phyloP scores from a whole-genome alignment of 2,113 vertebrate species.

The Elephantulus edwardii region DNA sequence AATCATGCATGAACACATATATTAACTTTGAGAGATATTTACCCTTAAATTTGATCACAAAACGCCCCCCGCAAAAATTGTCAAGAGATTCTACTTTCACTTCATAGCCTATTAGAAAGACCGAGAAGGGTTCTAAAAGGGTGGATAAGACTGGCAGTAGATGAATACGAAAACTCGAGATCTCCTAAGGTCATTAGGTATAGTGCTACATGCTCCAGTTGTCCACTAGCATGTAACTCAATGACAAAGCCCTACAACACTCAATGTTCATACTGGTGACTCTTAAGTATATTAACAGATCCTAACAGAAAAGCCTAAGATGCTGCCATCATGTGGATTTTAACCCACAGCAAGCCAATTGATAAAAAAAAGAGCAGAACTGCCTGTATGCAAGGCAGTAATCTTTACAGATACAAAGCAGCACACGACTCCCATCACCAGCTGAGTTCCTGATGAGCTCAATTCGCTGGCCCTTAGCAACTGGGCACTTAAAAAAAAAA shows the following conservation, averaged over 20 bases:
- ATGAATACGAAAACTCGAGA: conserved; percentile 12
- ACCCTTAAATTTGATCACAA: conserved; percentile 7
- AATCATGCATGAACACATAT: not conserved
- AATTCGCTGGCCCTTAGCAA: not conserved
- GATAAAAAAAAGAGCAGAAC: not conserved
- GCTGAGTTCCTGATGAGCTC: not conserved
- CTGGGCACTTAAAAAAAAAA: not conserved
- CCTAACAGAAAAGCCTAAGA: not conserved
- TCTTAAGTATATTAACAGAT: not conserved
- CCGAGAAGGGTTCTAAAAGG: not conserved
- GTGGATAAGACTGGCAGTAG: not conserved
- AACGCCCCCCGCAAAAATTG: no score
- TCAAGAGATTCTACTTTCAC: not conserved
- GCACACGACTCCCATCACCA: not conserved
- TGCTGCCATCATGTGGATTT: not conserved
- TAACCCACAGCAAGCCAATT: not conserved
- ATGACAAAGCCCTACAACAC: not conserved
- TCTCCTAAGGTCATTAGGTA: not conserved
- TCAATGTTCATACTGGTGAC: not conserved
- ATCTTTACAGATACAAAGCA: not conserved
- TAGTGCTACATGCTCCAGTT: not conserved
- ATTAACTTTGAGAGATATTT: not conserved
- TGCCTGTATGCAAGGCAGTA: no score
- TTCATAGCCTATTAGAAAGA: not conserved
- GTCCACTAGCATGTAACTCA: not conserved